Evolutionary conservation across 2,113 vertebrate genomes (phyloP).

Genomic region (Eupsittula cactorum): DNA sequence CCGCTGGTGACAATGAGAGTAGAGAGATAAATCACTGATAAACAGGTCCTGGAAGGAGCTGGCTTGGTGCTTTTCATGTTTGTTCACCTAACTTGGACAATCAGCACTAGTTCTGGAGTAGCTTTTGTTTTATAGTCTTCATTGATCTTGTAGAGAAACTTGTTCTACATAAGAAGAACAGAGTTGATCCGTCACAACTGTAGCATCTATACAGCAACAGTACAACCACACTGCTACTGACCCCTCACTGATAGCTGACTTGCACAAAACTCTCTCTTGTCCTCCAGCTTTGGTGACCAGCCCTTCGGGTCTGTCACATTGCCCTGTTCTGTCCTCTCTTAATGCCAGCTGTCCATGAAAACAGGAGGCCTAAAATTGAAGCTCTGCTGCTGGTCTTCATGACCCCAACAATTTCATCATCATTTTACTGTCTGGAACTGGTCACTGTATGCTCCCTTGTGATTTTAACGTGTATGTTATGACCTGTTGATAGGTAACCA

Average conservation of each 20-base stretch:
- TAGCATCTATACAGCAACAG: neutral
- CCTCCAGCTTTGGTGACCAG: neutral
- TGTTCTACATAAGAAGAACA: neutral
- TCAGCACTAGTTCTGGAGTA: neutral
- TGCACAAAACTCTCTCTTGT: neutral
- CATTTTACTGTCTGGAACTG: neutral
- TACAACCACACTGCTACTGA: neutral
- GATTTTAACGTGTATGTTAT: neutral
- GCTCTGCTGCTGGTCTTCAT: neutral
- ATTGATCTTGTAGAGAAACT: neutral
- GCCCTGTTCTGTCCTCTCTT: neutral
- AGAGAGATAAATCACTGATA: neutral
- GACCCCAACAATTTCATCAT: neutral
- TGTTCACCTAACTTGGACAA: neutral
- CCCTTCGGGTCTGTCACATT: neutral
- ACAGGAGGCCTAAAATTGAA: neutral
- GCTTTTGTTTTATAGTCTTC: neutral
- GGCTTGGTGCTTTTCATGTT: neutral
- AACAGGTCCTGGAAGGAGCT: neutral
- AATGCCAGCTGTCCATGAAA: neutral
- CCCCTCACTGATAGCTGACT: neutral
- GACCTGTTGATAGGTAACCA: neutral
- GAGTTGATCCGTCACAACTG: neutral
- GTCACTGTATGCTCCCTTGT: neutral
- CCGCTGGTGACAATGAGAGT: neutral